A percentile compares a stretch with the other conserved stretches of the same genome.
phyloP scores from a whole-genome alignment of 2,797 vertebrate genomes.

The Momotus momota region DNA sequence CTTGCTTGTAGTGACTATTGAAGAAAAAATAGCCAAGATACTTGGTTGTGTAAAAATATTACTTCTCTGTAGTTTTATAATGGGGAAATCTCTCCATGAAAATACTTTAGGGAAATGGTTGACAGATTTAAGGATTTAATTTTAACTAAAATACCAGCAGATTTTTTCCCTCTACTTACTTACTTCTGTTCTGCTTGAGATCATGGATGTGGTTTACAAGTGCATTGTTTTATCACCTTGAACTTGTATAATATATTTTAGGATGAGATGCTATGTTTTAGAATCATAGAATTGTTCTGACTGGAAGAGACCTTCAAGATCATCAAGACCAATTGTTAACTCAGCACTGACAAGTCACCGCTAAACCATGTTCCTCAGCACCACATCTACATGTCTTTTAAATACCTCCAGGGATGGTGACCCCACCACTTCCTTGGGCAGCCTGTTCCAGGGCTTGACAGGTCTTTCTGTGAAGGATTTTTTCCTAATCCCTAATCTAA shows the following conservation, averaged over 20 bases:
- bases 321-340: too few relatives aligned
- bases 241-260: not conserved
- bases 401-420: too few relatives aligned
- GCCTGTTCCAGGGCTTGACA: too few relatives aligned
- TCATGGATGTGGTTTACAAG: not conserved
- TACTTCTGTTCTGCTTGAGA: not conserved
- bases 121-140: not conserved
- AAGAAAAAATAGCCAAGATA: not conserved
- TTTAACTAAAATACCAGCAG: not conserved
- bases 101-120: not conserved
- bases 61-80: not conserved
- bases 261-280: not conserved
- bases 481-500: too few relatives aligned
- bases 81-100: not conserved
- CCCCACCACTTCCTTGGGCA: too few relatives aligned
- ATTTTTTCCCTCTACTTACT: not conserved
- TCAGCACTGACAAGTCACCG: too few relatives aligned
- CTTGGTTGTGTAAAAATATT: not conserved
- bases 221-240: not conserved
- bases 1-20: fast-evolving
- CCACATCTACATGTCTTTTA: too few relatives aligned
- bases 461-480: too few relatives aligned
- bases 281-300: too few relatives aligned
- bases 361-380: too few relatives aligned
- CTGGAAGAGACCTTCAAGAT: too few relatives aligned